Evolutionary conservation across 2,113 vertebrate genomes (phyloP).

Genomic region (Cervus canadensis): DNA sequence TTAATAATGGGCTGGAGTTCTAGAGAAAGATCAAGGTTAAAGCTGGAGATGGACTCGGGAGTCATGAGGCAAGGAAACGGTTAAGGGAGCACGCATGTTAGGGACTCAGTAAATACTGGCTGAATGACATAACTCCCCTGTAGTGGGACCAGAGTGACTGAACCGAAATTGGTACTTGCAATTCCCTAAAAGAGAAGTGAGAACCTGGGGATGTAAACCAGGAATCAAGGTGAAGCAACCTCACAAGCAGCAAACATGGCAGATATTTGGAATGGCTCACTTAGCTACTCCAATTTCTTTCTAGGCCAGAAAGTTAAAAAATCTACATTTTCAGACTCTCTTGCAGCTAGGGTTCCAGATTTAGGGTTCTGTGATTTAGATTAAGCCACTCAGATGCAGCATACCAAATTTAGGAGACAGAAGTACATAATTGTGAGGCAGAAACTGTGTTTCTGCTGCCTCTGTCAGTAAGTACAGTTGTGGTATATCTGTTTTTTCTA

Average conservation of each 20-base stretch:
- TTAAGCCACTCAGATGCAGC: background rate
- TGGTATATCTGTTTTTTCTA: background rate
- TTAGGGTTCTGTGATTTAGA: background rate
- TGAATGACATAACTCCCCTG: background rate
- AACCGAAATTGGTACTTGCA: background rate
- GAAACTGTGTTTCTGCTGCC: background rate
- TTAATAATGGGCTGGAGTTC: background rate
- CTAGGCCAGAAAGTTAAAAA: background rate
- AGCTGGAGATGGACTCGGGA: background rate
- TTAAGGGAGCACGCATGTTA: background rate
- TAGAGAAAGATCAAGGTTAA: background rate
- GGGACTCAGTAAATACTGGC: background rate
- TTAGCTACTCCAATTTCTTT: background rate
- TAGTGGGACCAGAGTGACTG: background rate
- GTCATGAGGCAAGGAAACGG: background rate
- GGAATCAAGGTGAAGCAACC: background rate
- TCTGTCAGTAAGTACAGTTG: background rate
- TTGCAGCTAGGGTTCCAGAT: constrained; percentile 35
- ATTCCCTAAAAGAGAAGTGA: background rate
- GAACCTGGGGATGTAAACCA: background rate
- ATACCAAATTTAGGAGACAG: background rate
- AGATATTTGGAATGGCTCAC: background rate
- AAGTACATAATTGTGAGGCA: background rate
- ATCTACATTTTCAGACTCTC: background rate
- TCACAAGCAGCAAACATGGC: background rate